These are phyloP conservation scores for Anagrus nilaparvatae DNA, from an alignment of 1,140 invertebrate species.

Conservation along the genomic window DNA sequence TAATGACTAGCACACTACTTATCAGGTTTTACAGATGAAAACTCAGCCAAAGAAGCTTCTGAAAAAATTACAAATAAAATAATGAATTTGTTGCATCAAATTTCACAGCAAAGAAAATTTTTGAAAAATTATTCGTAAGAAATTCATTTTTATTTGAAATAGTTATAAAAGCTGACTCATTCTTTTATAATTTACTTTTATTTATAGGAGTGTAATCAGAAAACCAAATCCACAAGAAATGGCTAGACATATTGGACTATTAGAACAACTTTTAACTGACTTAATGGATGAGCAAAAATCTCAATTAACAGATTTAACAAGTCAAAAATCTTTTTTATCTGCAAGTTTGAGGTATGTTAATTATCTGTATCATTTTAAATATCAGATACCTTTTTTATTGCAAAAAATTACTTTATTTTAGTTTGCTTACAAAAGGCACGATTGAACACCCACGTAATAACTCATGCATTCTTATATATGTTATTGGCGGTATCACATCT, in stretches of 20 bases:
- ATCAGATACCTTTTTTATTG: neutral
- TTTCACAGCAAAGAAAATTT: conserved; percentile 27
- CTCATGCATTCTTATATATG: conserved; percentile 46
- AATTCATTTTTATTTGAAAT: conserved; percentile 3
- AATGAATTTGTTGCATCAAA: conserved; percentile 25
- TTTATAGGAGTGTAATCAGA: conserved; percentile 25
- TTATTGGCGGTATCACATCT: conserved; percentile 49
- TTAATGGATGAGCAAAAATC: conserved; percentile 40
- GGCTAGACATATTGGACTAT: conserved; percentile 38
- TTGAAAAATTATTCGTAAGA: conserved; percentile 32
- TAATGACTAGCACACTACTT: neutral
- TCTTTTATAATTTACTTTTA: conserved; percentile 10
- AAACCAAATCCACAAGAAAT: conserved; percentile 30
- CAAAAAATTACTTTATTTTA: conserved; percentile 19
- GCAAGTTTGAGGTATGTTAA: conserved; percentile 34
- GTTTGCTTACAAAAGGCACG: conserved; percentile 30
- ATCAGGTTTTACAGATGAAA: conserved; percentile 24
- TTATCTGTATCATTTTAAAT: neutral
- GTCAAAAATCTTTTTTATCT: conserved; percentile 41
- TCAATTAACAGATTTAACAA: conserved; percentile 42
- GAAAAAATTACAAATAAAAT: conserved; percentile 27
- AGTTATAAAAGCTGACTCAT: conserved; percentile 6
- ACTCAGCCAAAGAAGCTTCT: conserved; percentile 23
- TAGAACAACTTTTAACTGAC: conserved; percentile 45
- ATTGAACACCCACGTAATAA: conserved; percentile 45